A percentile compares a stretch with the other conserved stretches of the same genome.
These are phyloP conservation scores for Uloborus diversus DNA, from an alignment of 1,140 invertebrate species.

Conservation along the genomic window DNA sequence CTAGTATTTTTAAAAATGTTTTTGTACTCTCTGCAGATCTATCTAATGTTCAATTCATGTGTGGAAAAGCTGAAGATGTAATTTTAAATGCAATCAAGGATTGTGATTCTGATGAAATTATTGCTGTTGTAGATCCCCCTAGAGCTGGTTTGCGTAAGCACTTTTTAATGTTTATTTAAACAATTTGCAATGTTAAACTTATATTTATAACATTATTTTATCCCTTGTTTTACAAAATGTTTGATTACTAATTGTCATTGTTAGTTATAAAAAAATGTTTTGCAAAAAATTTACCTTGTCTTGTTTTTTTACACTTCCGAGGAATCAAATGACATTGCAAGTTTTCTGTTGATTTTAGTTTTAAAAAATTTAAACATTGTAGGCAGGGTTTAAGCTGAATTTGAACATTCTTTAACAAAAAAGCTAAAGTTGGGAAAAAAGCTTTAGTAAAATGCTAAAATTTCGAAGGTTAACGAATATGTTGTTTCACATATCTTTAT, in stretches of 20 bases:
- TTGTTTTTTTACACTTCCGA: no score
- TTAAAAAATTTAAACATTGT: no score
- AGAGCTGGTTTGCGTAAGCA: conserved; percentile 82
- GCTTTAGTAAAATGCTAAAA: no score
- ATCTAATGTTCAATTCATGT: conserved; percentile 86
- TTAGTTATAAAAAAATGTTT: no score
- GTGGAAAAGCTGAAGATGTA: conserved; percentile 90
- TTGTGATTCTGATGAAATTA: conserved; percentile 70
- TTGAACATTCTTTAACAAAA: no score
- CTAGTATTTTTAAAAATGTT: not conserved
- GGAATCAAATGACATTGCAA: no score
- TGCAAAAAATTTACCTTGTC: no score
- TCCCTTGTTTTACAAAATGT: not conserved
- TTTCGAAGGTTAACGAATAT: no score
- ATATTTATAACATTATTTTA: not conserved
- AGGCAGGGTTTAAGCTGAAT: no score
- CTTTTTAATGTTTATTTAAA: conserved; percentile 25
- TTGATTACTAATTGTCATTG: not conserved
- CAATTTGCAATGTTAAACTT: not conserved
- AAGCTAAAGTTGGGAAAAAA: no score
- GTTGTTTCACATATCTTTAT: no score
- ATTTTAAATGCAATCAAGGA: conserved; percentile 73
- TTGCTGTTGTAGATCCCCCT: conserved; percentile 97
- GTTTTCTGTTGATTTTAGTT: no score
- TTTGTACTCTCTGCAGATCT: conserved; percentile 60